Conservation (phyloP, 37 sponge, comb jelly and placozoan species). For the Crambe crambe region DNA sequence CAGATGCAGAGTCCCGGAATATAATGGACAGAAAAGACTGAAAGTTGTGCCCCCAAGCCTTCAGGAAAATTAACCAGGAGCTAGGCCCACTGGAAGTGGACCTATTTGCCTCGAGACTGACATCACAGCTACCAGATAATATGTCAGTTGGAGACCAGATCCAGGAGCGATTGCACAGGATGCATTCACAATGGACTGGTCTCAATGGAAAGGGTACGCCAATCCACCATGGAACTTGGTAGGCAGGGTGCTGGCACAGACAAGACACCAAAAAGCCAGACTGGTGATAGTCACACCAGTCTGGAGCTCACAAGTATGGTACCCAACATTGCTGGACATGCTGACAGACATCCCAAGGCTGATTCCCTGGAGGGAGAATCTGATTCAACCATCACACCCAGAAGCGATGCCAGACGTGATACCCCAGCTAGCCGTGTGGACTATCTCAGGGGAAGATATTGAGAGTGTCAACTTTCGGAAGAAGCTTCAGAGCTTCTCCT, state of each 20-base stretch:
- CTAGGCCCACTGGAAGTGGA: no score
- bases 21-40: no score
- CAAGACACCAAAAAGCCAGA: no score
- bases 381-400: slow-evolving; percentile 9
- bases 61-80: no score
- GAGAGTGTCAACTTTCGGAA: slow-evolving; percentile 4
- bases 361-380: not conserved
- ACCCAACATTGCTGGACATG: slow-evolving; percentile 7
- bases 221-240: slow-evolving; percentile 35
- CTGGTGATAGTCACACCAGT: slow-evolving; percentile 14
- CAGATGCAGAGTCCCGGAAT: no score
- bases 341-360: not conserved
- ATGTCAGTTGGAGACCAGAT: no score
- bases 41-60: no score
- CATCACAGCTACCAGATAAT: no score
- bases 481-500: slow-evolving; percentile 39
- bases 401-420: not conserved
- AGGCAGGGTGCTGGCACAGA: not conserved
- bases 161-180: no score
- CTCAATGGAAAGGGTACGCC: slow-evolving; percentile 23
- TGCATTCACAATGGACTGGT: no score
- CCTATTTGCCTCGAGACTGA: no score
- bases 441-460: slow-evolving; percentile 35
- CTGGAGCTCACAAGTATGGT: slow-evolving; percentile 19
- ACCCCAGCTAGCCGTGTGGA: slow-evolving; percentile 26